phyloP scores from a whole-genome alignment of 2,113 vertebrate species.

The Aphyosemion australe region DNA sequence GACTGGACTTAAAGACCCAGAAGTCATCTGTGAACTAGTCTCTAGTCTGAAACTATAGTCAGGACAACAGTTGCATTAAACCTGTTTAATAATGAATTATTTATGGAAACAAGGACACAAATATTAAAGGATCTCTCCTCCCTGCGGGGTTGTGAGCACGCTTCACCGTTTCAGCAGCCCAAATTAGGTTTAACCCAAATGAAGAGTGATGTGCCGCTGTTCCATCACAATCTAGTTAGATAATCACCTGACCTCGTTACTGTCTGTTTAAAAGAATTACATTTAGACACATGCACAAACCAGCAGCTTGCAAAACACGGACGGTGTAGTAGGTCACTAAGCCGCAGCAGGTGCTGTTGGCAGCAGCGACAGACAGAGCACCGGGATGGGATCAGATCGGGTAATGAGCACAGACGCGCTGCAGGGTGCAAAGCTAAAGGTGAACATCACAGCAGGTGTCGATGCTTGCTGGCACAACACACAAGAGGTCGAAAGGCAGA shows the following conservation, averaged over 20 bases:
- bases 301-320: background rate
- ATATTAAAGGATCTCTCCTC: background rate
- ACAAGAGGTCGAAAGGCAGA: background rate
- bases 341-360: slow-evolving; percentile 31
- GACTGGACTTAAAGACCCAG: background rate
- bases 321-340: slow-evolving; percentile 23
- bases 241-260: slow-evolving; percentile 45
- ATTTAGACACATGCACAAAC: slow-evolving; percentile 1
- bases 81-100: too few relatives aligned
- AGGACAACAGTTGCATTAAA: background rate
- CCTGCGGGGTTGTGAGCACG: background rate
- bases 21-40: background rate
- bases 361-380: slow-evolving; percentile 25
- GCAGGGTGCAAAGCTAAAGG: slow-evolving; percentile 26
- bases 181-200: slow-evolving; percentile 21
- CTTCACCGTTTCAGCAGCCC: background rate
- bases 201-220: slow-evolving; percentile 17
- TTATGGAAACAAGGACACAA: background rate
- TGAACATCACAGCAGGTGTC: slow-evolving; percentile 34
- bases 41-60: slow-evolving; percentile 7
- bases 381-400: slow-evolving; percentile 7
- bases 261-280: background rate
- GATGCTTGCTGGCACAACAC: background rate
- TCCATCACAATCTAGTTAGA: slow-evolving; percentile 24
- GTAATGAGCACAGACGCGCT: slow-evolving; percentile 42